Percentiles rank a stretch among this genome's conserved stretches.
Evolutionary conservation across 2,797 vertebrate species (phyloP).

Genomic region (Acipenser ruthenus): DNA sequence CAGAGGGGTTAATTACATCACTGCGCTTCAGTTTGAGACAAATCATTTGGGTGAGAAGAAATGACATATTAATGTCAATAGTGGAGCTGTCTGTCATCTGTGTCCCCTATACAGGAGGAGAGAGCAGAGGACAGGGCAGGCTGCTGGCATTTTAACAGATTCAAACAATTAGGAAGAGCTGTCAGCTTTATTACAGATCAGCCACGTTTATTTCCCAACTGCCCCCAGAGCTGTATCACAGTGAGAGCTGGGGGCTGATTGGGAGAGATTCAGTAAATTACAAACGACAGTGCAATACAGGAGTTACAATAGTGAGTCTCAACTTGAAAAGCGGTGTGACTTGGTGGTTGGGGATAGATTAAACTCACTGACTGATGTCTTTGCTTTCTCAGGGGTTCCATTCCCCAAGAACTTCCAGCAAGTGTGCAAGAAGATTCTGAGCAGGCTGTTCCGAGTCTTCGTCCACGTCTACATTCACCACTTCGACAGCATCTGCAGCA

Average conservation of each 20-base stretch:
- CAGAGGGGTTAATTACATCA: conserved; percentile 45
- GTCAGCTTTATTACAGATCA: too few relatives aligned
- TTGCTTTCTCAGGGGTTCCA: conserved; percentile 69
- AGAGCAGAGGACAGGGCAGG: not conserved
- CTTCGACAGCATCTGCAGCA: conserved; percentile 90
- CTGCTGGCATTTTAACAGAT: too few relatives aligned
- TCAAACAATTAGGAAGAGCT: too few relatives aligned
- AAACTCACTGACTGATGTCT: conserved; percentile 1
- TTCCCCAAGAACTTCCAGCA: conserved; percentile 98
- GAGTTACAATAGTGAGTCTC: too few relatives aligned
- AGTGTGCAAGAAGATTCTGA: conserved; percentile 96
- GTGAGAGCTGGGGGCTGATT: too few relatives aligned
- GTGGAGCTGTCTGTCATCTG: not conserved
- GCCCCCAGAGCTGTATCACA: too few relatives aligned
- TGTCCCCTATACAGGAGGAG: conserved; percentile 10
- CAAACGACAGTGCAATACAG: too few relatives aligned
- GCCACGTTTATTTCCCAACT: too few relatives aligned
- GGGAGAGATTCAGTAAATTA: too few relatives aligned
- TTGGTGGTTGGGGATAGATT: too few relatives aligned
- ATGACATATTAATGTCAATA: conserved; percentile 24
- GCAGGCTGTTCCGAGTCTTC: conserved; percentile 92
- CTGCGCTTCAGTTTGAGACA: conserved; percentile 40
- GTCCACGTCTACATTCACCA: conserved; percentile 98
- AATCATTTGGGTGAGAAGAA: conserved; percentile 12
- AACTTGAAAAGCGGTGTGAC: too few relatives aligned